Evolutionary conservation across 2,888 invertebrate genomes (phyloP).

Genomic region (Apantesis nais): DNA sequence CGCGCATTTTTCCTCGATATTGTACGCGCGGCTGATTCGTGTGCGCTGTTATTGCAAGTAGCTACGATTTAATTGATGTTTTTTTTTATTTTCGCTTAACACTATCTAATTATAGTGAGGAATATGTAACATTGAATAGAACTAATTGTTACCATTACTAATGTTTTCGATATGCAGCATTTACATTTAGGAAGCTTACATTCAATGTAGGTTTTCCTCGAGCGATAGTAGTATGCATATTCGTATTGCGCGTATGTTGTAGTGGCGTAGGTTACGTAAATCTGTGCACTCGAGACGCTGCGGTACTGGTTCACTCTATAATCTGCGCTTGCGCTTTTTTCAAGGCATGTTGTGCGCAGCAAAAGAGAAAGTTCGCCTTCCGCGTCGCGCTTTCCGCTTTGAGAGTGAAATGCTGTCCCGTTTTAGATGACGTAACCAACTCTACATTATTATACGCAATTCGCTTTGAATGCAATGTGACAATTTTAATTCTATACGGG

Average conservation of each 20-base stretch:
- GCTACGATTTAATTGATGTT: constrained; percentile 60
- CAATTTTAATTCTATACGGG: constrained; percentile 38
- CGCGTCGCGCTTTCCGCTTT: constrained; percentile 82
- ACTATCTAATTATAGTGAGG: constrained; percentile 42
- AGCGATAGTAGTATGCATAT: constrained; percentile 30
- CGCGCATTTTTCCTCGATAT: constrained; percentile 70
- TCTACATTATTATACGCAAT: constrained; percentile 63
- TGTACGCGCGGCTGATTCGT: constrained; percentile 67
- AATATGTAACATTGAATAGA: constrained; percentile 29
- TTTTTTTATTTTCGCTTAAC: constrained; percentile 58
- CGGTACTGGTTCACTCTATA: constrained; percentile 52
- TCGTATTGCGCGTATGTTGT: constrained; percentile 36
- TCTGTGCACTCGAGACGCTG: constrained; percentile 44
- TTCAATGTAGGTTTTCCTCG: constrained; percentile 24
- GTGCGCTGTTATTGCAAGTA: constrained; percentile 64
- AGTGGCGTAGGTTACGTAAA: constrained; percentile 45
- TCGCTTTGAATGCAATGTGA: constrained; percentile 44
- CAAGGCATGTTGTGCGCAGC: constrained; percentile 62
- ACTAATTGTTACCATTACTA: constrained; percentile 29
- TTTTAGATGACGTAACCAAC: constrained; percentile 78
- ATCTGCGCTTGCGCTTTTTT: constrained; percentile 61
- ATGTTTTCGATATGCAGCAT: constrained; percentile 12
- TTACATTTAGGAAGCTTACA: constrained; percentile 19
- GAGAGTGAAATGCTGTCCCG: constrained; percentile 85
- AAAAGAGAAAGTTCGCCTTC: constrained; percentile 84